These are phyloP conservation scores for Paralichthys olivaceus DNA, from an alignment of 2,113 vertebrate species.

Conservation along the genomic window DNA sequence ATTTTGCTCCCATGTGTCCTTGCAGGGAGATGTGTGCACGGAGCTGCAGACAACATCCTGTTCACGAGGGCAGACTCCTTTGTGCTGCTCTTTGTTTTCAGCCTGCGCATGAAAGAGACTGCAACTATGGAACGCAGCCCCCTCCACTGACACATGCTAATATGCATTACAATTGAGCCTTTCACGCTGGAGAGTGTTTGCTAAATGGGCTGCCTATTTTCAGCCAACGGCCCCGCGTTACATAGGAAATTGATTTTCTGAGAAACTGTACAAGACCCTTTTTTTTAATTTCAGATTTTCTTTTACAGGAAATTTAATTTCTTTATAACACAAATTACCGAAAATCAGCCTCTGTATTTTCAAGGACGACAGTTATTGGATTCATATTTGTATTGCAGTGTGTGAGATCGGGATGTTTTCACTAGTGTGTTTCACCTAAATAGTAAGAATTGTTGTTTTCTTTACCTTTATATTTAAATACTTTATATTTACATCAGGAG, in stretches of 20 bases:
- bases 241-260: conserved; percentile 12
- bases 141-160: conserved; percentile 55
- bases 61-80: conserved; percentile 44
- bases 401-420: no score
- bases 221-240: conserved; percentile 28
- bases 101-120: conserved; percentile 46
- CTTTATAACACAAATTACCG: no score
- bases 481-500: no score
- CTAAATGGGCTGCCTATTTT: conserved; percentile 53
- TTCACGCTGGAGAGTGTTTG: conserved; percentile 56
- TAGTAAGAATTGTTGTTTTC: no score
- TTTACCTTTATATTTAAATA: no score
- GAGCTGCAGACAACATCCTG: conserved; percentile 41
- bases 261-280: neutral
- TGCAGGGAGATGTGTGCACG: no score
- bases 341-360: no score
- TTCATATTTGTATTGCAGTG: no score
- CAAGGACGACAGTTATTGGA: no score
- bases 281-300: neutral
- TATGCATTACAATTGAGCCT: conserved; percentile 72
- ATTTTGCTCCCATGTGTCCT: neutral
- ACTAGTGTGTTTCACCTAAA: no score
- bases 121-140: conserved; percentile 42
- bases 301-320: no score
- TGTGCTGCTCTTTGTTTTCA: conserved; percentile 66